Conservation (phyloP, 2,797 vertebrate species). For the Cossypha niveicapilla region DNA sequence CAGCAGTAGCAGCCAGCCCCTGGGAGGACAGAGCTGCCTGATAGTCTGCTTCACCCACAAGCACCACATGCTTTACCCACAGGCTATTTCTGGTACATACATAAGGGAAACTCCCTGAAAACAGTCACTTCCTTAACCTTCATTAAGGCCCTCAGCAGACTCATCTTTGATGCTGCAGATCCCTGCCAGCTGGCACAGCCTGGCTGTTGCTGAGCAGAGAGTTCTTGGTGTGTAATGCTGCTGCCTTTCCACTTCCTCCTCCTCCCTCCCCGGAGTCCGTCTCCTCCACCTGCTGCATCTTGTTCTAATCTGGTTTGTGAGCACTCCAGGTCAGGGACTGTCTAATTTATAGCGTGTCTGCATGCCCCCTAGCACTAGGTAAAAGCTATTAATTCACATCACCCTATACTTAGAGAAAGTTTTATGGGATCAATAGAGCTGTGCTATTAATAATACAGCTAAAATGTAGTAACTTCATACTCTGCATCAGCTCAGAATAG, state of each 20-base stretch:
- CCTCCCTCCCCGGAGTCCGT: conserved; percentile 46
- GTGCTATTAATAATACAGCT: not conserved
- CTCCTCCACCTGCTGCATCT: conserved; percentile 64
- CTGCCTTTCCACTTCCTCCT: conserved; percentile 39
- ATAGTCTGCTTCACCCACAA: not conserved
- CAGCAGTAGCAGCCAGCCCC: not conserved
- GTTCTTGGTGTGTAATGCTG: conserved; percentile 1
- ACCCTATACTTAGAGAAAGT: conserved; percentile 17
- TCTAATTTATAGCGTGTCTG: conserved; percentile 54
- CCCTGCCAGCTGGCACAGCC: conserved; percentile 46
- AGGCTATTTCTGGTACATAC: conserved; percentile 34
- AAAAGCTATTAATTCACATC: conserved; percentile 49
- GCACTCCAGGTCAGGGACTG: conserved; percentile 54
- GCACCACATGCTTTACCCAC: not conserved
- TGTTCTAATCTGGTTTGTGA: conserved; percentile 53
- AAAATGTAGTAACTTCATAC: not conserved
- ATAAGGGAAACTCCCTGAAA: conserved; percentile 55
- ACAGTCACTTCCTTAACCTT: conserved; percentile 44
- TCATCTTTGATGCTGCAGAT: conserved; percentile 37
- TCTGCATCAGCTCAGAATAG: not conserved
- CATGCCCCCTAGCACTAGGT: conserved; percentile 29
- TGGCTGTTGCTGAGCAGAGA: conserved; percentile 49
- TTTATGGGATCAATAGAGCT: conserved; percentile 45
- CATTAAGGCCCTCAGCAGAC: not conserved
- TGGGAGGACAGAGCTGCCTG: not conserved